Conservation (phyloP, 2,888 invertebrate species). For the Sesia bembeciformis region DNA sequence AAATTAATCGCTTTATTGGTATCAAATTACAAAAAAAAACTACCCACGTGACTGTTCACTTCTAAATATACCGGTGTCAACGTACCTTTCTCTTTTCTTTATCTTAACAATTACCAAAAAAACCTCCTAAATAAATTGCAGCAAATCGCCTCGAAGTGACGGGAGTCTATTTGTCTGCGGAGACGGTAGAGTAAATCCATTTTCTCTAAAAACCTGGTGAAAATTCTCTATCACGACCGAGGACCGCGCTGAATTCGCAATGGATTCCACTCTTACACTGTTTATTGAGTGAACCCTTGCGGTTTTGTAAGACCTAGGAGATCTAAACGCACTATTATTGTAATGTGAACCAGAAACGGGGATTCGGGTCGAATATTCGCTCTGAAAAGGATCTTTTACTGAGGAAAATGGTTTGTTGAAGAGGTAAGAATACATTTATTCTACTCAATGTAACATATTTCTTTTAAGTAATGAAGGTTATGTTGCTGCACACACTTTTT, state of each 20-base stretch:
- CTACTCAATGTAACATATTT: too few species aligned
- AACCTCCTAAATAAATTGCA: not conserved
- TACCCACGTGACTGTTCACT: too few species aligned
- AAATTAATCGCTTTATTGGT: too few species aligned
- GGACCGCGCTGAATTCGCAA: conserved; percentile 40
- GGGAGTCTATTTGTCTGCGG: not conserved
- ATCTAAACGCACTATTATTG: not conserved
- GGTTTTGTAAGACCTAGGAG: conserved; percentile 1
- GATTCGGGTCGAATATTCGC: too few species aligned
- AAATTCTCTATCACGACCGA: conserved; percentile 34
- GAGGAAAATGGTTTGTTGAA: too few species aligned
- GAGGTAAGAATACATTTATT: too few species aligned
- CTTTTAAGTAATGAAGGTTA: too few species aligned
- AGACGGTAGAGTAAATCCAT: conserved; percentile 26
- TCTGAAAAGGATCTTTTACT: too few species aligned
- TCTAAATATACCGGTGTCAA: too few species aligned
- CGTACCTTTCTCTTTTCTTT: not conserved
- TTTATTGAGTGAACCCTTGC: not conserved
- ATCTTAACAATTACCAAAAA: not conserved
- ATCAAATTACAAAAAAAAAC: too few species aligned
- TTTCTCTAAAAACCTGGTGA: conserved; percentile 38
- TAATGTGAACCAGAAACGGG: not conserved
- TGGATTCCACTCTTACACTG: conserved; percentile 4
- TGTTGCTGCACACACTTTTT: too few species aligned
- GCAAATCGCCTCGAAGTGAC: not conserved